Percentiles rank a stretch among this genome's conserved stretches.
These are phyloP conservation scores for Megastigmus dorsalis DNA, from an alignment of 2,888 invertebrate genomes.

Conservation along the genomic window DNA sequence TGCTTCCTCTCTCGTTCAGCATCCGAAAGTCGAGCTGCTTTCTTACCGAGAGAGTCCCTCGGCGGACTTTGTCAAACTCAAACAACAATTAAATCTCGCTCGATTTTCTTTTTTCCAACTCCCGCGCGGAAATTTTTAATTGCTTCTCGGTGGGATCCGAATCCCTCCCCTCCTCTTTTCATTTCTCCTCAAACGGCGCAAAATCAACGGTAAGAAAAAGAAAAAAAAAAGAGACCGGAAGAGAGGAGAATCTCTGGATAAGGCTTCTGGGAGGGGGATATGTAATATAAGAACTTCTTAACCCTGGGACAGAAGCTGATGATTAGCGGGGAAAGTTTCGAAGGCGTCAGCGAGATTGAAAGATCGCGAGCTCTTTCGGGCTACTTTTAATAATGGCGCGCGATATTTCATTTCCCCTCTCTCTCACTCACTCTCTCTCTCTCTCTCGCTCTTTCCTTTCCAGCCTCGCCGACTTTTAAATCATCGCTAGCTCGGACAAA, in stretches of 20 bases:
- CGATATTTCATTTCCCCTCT: slow-evolving; percentile 11
- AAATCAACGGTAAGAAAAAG: not conserved
- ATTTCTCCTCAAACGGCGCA: not conserved
- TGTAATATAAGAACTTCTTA: slow-evolving; percentile 18
- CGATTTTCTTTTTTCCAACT: slow-evolving; percentile 27
- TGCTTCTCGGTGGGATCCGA: not conserved
- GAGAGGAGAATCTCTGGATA: too few species aligned
- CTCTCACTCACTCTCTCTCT: too few species aligned
- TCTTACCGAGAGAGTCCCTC: too few species aligned
- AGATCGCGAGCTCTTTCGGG: slow-evolving; percentile 17
- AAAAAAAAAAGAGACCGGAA: not conserved
- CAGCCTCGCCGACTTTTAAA: too few species aligned
- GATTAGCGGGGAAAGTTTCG: slow-evolving; percentile 28
- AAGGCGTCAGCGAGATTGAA: slow-evolving; percentile 18
- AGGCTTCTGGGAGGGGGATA: too few species aligned
- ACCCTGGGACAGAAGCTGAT: slow-evolving; percentile 19
- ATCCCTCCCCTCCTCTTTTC: slow-evolving; percentile 5
- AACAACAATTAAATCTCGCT: slow-evolving; percentile 56
- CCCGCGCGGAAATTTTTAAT: slow-evolving; percentile 35
- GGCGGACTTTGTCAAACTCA: slow-evolving; percentile 54
- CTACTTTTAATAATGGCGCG: slow-evolving; percentile 37
- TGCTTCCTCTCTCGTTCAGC: too few species aligned
- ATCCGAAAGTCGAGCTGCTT: too few species aligned
- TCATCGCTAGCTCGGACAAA: slow-evolving; percentile 14
- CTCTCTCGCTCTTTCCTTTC: too few species aligned